Conservation (phyloP, 1,140 invertebrate species). For the Drusus annulatus region DNA sequence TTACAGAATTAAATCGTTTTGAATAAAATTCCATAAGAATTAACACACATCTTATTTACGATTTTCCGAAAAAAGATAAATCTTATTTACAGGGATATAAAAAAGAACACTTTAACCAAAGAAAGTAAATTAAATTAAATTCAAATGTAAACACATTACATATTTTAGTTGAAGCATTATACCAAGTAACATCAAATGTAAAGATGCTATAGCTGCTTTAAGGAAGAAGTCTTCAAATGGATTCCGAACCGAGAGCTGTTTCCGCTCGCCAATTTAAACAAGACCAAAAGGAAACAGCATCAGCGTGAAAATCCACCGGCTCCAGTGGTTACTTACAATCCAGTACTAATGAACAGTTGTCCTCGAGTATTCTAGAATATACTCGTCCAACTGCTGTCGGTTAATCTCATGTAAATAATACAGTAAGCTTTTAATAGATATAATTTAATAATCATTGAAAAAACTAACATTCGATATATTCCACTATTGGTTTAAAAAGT, state of each 20-base stretch:
- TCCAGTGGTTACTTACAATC: neutral
- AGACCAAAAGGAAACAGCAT: too few species aligned
- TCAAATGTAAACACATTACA: conserved; percentile 30
- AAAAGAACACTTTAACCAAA: too few species aligned
- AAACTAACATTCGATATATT: conserved; percentile 34
- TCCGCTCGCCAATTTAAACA: too few species aligned
- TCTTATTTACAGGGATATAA: too few species aligned
- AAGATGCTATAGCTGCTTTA: conserved; percentile 29
- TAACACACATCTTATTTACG: too few species aligned
- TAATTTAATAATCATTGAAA: conserved; percentile 31
- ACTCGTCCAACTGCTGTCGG: conserved; percentile 5
- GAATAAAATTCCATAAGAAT: too few species aligned
- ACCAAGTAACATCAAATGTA: conserved; percentile 24
- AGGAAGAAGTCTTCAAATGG: too few species aligned
- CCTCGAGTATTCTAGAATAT: conserved; percentile 17
- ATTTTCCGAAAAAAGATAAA: too few species aligned
- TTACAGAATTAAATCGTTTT: too few species aligned
- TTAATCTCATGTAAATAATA: conserved; percentile 44
- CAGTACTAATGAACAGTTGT: conserved; percentile 27
- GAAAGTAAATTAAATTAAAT: neutral
- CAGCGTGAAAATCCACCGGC: too few species aligned
- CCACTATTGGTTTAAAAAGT: conserved; percentile 34
- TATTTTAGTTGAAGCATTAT: conserved; percentile 26
- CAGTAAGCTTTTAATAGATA: conserved; percentile 11
- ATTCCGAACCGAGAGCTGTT: too few species aligned